Evolutionary conservation across 2,797 vertebrate genomes (phyloP).

Genomic region (Sylvilagus floridanus): DNA sequence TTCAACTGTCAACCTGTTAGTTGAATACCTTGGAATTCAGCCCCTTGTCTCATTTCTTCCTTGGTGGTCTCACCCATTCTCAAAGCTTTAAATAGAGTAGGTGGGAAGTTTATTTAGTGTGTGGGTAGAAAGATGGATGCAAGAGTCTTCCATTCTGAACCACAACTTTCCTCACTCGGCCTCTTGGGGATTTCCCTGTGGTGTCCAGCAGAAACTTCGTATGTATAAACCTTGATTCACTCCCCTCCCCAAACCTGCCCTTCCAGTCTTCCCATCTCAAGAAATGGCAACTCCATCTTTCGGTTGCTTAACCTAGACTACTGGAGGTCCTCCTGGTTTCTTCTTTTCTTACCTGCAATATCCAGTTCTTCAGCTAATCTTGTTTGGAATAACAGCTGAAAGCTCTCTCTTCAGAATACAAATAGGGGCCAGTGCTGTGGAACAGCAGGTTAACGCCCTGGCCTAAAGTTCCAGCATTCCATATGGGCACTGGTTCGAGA

Average conservation of each 20-base stretch:
- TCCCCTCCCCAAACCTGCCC: neutral
- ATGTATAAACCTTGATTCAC: neutral
- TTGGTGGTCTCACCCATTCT: neutral
- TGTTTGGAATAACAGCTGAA: neutral
- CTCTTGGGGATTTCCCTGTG: neutral
- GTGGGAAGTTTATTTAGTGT: neutral
- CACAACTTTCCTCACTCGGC: neutral
- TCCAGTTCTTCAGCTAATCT: neutral
- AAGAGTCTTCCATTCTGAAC: neutral
- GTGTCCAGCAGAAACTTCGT: neutral
- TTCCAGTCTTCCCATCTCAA: neutral
- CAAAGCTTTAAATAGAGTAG: neutral
- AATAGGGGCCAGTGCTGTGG: neutral
- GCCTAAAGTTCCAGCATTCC: too few species aligned
- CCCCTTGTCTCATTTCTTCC: neutral
- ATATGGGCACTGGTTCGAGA: too few species aligned
- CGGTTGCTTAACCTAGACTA: neutral
- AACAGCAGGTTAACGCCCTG: too few species aligned
- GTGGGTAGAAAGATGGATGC: neutral
- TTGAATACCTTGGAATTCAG: constrained; percentile 3
- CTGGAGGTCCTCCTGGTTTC: constrained; percentile 7
- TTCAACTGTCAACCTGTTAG: neutral
- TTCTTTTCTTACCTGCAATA: neutral
- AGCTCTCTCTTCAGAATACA: neutral
- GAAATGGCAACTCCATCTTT: neutral